A percentile compares a stretch with the other conserved stretches of the same genome.
These are phyloP conservation scores for Arnoldichthys spilopterus DNA, from an alignment of 2,797 vertebrate species.

Conservation along the genomic window DNA sequence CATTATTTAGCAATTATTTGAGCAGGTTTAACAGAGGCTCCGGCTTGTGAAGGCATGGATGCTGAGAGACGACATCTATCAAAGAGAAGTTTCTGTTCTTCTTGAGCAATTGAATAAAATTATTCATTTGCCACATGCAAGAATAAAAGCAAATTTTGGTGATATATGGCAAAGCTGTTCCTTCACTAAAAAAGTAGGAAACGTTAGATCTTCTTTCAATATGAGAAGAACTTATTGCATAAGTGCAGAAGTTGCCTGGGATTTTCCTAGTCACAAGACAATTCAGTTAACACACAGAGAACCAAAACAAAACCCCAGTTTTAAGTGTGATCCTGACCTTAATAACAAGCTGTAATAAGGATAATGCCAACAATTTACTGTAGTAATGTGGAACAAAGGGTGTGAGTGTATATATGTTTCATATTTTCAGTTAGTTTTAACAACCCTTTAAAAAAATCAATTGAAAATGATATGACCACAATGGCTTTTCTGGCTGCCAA, in stretches of 20 bases:
- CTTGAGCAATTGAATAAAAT: slow-evolving; percentile 16
- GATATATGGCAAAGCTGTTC: slow-evolving; percentile 30
- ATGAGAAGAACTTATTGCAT: slow-evolving; percentile 21
- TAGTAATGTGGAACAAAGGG: neutral
- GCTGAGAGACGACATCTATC: slow-evolving; percentile 21
- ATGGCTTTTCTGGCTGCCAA: neutral
- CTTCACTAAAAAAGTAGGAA: slow-evolving; percentile 30
- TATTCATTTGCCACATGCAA: slow-evolving; percentile 12
- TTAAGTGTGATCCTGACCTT: neutral
- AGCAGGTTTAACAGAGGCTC: slow-evolving; percentile 1
- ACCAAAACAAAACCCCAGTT: neutral
- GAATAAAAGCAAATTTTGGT: slow-evolving; percentile 10
- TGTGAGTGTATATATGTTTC: neutral
- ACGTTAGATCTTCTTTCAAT: slow-evolving; percentile 20
- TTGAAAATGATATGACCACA: neutral
- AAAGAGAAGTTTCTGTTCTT: slow-evolving; percentile 27
- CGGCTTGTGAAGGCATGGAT: neutral
- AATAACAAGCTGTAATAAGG: neutral
- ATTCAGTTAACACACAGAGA: neutral
- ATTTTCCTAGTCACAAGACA: slow-evolving; percentile 42
- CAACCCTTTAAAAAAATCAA: neutral
- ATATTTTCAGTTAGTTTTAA: slow-evolving; percentile 20
- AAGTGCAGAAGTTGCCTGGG: slow-evolving; percentile 38
- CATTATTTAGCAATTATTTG: neutral
- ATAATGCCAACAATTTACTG: neutral